phyloP scores from a whole-genome alignment of 1,140 invertebrate genomes.

The Drosophila lowei region DNA sequence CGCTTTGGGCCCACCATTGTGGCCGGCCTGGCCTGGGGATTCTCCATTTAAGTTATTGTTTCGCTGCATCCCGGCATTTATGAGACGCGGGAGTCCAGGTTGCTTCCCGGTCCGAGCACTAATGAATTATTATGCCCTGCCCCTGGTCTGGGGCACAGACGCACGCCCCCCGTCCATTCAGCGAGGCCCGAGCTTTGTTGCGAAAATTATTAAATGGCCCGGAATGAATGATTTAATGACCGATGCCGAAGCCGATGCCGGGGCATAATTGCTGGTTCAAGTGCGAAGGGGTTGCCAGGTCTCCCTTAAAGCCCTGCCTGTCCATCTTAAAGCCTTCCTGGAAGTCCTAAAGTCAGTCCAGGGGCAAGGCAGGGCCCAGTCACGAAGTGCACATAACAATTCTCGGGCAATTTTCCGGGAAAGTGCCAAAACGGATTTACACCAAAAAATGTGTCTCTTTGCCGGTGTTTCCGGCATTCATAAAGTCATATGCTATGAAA shows the following conservation, averaged over 20 bases:
- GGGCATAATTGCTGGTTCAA: slow-evolving; percentile 66
- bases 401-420: slow-evolving; percentile 59
- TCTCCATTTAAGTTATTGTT: slow-evolving; percentile 75
- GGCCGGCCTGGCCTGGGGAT: slow-evolving; percentile 10
- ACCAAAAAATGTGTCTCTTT: slow-evolving; percentile 37
- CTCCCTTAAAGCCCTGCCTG: slow-evolving; percentile 29
- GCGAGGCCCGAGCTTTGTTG: slow-evolving; percentile 39
- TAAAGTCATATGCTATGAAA: slow-evolving; percentile 70
- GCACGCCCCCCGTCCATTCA: slow-evolving; percentile 42
- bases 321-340: slow-evolving; percentile 18
- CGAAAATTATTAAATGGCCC: slow-evolving; percentile 80
- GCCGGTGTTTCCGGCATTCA: slow-evolving; percentile 41
- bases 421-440: slow-evolving; percentile 73
- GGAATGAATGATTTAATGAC: slow-evolving; percentile 83
- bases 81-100: slow-evolving; percentile 42
- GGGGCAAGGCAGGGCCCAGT: slow-evolving; percentile 8
- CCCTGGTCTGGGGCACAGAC: slow-evolving; percentile 1
- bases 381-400: slow-evolving; percentile 71
- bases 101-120: slow-evolving; percentile 26
- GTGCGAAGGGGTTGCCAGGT: slow-evolving; percentile 48
- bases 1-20: slow-evolving; percentile 45
- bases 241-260: slow-evolving; percentile 8
- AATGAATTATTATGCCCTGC: slow-evolving; percentile 73
- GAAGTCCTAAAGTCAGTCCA: too few relatives aligned
- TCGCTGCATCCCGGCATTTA: slow-evolving; percentile 56